Evolutionary conservation across 1,140 invertebrate genomes (phyloP).

Genomic region (Cyphomyrmex costatus): DNA sequence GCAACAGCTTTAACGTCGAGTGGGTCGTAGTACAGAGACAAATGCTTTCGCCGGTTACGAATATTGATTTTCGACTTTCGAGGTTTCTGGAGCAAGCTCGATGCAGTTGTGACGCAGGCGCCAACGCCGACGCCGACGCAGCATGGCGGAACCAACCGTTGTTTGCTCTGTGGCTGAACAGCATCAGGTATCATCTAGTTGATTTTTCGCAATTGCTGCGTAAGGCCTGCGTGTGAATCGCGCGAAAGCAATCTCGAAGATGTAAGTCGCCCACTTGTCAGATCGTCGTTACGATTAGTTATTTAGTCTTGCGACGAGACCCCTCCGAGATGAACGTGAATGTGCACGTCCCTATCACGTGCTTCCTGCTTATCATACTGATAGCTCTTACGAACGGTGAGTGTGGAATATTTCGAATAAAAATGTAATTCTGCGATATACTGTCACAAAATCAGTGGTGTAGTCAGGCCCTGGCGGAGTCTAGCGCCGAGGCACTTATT

Average conservation of each 20-base stretch:
- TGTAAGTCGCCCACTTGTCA: slow-evolving; percentile 12
- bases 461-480: too few species aligned
- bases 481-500: too few species aligned
- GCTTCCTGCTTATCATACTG: slow-evolving; percentile 60
- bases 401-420: neutral
- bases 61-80: slow-evolving; percentile 76
- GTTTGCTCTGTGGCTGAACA: neutral
- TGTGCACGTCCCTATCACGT: slow-evolving; percentile 43
- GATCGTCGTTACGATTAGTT: neutral
- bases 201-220: neutral
- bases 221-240: neutral
- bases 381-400: slow-evolving; percentile 67
- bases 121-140: slow-evolving; percentile 1
- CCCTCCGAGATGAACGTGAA: slow-evolving; percentile 48
- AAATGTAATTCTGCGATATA: neutral
- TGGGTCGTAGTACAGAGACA: slow-evolving; percentile 45
- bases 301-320: neutral
- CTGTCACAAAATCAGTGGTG: too few species aligned
- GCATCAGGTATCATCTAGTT: neutral
- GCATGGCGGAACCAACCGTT: slow-evolving; percentile 51
- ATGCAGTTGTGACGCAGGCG: slow-evolving; percentile 73
- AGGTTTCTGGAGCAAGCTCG: slow-evolving; percentile 79
- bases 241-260: neutral
- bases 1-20: slow-evolving; percentile 60
- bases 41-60: slow-evolving; percentile 35